Conservation (phyloP, 2,888 invertebrate genomes). For the Leucoptera coffeella region DNA sequence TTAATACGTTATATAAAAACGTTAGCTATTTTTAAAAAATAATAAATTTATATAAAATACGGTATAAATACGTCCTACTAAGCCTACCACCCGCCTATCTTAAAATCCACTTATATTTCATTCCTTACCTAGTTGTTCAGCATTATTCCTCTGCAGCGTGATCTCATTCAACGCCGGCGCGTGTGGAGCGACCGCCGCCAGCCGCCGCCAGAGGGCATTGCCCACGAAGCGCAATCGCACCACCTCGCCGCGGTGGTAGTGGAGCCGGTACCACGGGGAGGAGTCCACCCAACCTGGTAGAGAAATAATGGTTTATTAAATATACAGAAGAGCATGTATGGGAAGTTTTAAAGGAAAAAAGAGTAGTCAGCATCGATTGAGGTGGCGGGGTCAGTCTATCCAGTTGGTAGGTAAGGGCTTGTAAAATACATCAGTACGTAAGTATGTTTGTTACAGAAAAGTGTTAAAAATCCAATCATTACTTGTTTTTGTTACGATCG, state of each 20-base stretch:
- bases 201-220: slow-evolving; percentile 70
- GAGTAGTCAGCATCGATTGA: not conserved
- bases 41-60: no score
- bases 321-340: not conserved
- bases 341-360: not conserved
- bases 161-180: slow-evolving; percentile 69
- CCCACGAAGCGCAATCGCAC: slow-evolving; percentile 73
- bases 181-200: slow-evolving; percentile 74
- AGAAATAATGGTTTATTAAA: not conserved
- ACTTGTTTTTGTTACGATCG: not conserved
- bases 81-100: no score
- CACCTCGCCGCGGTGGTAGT: slow-evolving; percentile 92
- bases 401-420: no score
- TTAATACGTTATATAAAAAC: no score
- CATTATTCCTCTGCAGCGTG: slow-evolving; percentile 70
- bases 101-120: not conserved
- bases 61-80: no score
- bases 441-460: not conserved
- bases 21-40: no score
- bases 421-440: not conserved
- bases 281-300: slow-evolving; percentile 47
- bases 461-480: not conserved
- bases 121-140: slow-evolving; percentile 63
- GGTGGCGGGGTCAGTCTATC: no score
- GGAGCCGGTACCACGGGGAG: slow-evolving; percentile 66